Percentiles rank a stretch among this genome's conserved stretches.
These are phyloP conservation scores for Melieria picta DNA, from an alignment of 2,888 invertebrate genomes.

Conservation along the genomic window DNA sequence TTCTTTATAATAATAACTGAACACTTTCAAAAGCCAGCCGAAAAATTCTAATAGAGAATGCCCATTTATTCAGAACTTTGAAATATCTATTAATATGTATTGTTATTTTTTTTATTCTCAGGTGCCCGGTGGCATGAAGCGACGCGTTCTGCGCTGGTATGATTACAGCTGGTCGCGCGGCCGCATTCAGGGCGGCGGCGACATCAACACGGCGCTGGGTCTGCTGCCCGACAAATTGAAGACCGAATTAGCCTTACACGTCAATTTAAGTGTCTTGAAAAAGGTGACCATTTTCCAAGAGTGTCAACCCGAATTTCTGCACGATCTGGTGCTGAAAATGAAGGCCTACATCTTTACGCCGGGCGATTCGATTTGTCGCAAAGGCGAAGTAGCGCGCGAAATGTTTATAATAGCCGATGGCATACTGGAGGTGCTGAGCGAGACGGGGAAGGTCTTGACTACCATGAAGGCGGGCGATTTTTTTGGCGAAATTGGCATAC, in stretches of 20 bases:
- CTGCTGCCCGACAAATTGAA: constrained; percentile 95
- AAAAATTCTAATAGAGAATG: no score
- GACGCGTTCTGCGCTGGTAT: constrained; percentile 96
- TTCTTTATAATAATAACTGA: not conserved
- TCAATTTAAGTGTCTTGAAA: constrained; percentile 93
- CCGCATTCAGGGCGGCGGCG: constrained; percentile 93
- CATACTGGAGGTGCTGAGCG: constrained; percentile 94
- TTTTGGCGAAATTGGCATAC: constrained; percentile 96
- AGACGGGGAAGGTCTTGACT: constrained; percentile 90
- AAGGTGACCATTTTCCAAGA: constrained; percentile 98
- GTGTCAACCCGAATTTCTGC: constrained; percentile 96
- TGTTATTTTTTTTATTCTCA: constrained; percentile 27
- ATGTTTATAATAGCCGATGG: constrained; percentile 99
- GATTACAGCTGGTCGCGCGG: constrained; percentile 98
- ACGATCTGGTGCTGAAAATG: constrained; percentile 97
- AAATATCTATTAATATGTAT: not conserved
- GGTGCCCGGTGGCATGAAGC: constrained; percentile 90
- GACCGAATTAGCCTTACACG: constrained; percentile 95
- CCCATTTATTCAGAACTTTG: no score
- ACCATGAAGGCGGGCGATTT: constrained; percentile 98
- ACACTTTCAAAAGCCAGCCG: no score
- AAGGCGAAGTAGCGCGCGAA: constrained; percentile 93
- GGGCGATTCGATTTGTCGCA: constrained; percentile 94
- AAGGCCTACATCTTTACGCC: constrained; percentile 98
- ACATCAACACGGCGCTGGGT: constrained; percentile 94